A percentile compares a stretch with the other conserved stretches of the same genome.
These are phyloP conservation scores for Athripsodes cinereus DNA, from an alignment of 2,888 invertebrate species.

Conservation along the genomic window DNA sequence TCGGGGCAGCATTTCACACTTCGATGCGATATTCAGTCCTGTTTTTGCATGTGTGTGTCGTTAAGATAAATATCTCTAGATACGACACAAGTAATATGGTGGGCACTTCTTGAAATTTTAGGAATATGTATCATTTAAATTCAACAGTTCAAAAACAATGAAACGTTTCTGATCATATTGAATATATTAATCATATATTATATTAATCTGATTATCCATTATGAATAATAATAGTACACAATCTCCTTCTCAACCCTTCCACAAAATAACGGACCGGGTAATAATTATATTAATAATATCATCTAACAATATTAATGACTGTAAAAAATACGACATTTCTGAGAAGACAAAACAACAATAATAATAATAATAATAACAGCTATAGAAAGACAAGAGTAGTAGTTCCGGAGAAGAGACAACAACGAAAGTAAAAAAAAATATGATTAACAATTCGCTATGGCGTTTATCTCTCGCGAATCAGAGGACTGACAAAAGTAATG, in stretches of 20 bases:
- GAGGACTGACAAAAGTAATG: constrained; percentile 27
- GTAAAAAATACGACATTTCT: neutral
- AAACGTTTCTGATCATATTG: neutral
- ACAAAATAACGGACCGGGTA: neutral
- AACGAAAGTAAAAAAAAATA: constrained; percentile 17
- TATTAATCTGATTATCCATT: neutral
- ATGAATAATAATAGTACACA: neutral
- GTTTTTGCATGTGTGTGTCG: no score
- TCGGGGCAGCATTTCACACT: no score
- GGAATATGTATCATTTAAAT: no score
- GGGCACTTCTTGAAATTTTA: no score
- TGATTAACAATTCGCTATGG: constrained; percentile 27
- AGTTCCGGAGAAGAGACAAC: constrained; percentile 5
- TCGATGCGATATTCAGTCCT: no score
- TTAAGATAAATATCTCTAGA: no score
- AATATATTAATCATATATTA: neutral
- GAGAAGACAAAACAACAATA: neutral
- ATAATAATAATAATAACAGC: neutral
- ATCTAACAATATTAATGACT: neutral
- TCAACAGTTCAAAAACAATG: no score
- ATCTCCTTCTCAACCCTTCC: neutral
- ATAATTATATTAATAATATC: neutral
- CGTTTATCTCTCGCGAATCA: constrained; percentile 28
- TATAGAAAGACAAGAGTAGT: neutral
- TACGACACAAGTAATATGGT: no score